Evolutionary conservation across 2,888 invertebrate species (phyloP), one percentile per base, ranked within the genome.

Genomic region (Clanis bilineata): DNA sequence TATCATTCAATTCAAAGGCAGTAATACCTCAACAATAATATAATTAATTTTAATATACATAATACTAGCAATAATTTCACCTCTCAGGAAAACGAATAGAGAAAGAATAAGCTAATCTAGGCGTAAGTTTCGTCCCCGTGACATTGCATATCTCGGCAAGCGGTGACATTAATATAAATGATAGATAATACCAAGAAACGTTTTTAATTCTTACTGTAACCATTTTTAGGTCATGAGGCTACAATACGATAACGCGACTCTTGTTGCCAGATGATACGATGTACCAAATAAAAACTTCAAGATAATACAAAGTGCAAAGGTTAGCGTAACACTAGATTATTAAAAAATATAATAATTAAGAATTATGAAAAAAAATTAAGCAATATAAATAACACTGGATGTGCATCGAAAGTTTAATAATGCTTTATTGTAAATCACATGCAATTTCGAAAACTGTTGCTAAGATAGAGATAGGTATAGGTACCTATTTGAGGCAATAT

Each of bases 171-270:
- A 18, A 22, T 39, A 39, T 25, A 15, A 25, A 22, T 25, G n/a
- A 51, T 18, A 28, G 47, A 38, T 39, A 47, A 47, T 38, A 15
- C 6, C 39, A 55, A 62, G 57, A 28, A 51, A 59, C 41, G 51
- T 47, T 64, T 61, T 64, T 64, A 66, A 63, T 66, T 59, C 43
- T 58, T 57, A 47, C 57, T 62, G 64, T 57, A 70, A 51, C 57
- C 70, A 75, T 87, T 89, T 89, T 88, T 90, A 84, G 91, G 91
- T 90, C 89, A 91, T 79, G 90, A 89, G 89, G 89, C 88, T 87
- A 83, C 67, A 63, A 65, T 72, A 80, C 85, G 90, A 90, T 90
- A 90, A 87, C 73, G 68, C n/a, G 61, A 71, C 66, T 83, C 83
- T 85, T 82, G 86, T 90, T 89, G 82, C 86, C 77, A 85, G 75